Base-by-base conservation (phyloP, 2,888 invertebrate species). In the Cephus nigrinus region DNA sequence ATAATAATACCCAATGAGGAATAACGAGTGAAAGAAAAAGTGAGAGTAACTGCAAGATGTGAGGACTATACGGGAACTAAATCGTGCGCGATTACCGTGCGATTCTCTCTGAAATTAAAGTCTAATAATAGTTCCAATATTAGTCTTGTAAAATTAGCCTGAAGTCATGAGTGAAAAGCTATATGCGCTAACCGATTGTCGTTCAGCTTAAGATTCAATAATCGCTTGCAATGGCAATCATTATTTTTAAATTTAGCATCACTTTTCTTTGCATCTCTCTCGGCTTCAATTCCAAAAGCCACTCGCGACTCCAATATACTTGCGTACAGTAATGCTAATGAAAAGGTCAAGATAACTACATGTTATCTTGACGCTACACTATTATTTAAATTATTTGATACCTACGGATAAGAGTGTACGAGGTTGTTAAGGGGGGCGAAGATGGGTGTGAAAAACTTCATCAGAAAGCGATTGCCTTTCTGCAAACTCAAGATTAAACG, bases 371-470 rank as follows among this genome's bases (percentile, higher is more conserved):
- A 9, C 9, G 23, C 55, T 55, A 23, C 23, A 55, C 55, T 55
- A 23, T 55, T 9, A 55, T 55, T 55, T 55, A 9, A 55, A 23
- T 55, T 55, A 55, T 9, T 23, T 23, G 3, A 55, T 55, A 55
- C 23, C 23, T 55, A 55, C 55, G 55, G 55, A 76, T 35, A 32
- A 80, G 82, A 71, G 76, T 79, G 23, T 23, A 55, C 55, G 1
- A 23, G 55, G 55, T 55, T 55, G 55, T 55, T 23, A 23, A 23
- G 55, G 23, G 55, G 5, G 55, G 9, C 9, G 30, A 87, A 84
- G 75, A 90, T 90, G 90, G 90, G 90, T 75, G 87, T 90, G 77
- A 90, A 89, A 82, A 90, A 87, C 80, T 90, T 90, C 69, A 86
- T 90, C 69, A 87, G 88, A 87, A 90, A 90, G 78, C 82, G 88